Evolutionary conservation across 2,113 vertebrate species (phyloP).

Genomic region (Garra rufa): DNA sequence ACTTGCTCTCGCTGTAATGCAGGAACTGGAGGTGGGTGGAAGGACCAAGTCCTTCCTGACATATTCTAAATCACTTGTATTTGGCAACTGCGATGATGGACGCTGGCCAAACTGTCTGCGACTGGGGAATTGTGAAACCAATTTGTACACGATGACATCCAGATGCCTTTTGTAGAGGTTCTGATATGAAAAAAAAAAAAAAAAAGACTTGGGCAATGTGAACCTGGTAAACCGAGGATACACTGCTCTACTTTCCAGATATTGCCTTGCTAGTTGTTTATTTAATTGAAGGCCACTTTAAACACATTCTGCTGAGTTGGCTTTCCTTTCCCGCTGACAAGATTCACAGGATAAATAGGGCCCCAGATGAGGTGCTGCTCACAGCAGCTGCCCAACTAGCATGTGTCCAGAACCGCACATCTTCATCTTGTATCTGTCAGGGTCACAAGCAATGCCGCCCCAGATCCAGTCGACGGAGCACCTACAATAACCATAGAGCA

Average conservation of each 20-base stretch:
- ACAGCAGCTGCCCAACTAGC: constrained; percentile 4
- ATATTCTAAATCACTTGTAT: constrained; percentile 40
- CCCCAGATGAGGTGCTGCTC: not conserved
- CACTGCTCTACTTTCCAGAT: not conserved
- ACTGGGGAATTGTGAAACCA: constrained; percentile 30
- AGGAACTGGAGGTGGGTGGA: constrained; percentile 2
- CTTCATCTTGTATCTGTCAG: not conserved
- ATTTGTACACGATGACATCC: constrained; percentile 50
- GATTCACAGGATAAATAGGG: constrained; percentile 19
- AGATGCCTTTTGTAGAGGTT: constrained; percentile 34
- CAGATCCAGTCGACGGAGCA: constrained; percentile 21
- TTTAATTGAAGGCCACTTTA: constrained; percentile 1
- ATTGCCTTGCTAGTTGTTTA: constrained; percentile 10
- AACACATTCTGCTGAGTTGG: constrained; percentile 26
- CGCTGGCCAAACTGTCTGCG: constrained; percentile 32
- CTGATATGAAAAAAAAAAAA: not conserved
- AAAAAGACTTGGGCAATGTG: constrained; percentile 16
- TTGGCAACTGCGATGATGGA: constrained; percentile 47
- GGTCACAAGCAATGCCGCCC: not conserved
- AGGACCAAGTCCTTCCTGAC: constrained; percentile 28
- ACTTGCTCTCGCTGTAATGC: constrained; percentile 22
- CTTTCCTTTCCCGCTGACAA: not conserved
- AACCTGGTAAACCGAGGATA: not conserved
- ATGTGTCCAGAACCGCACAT: not conserved
- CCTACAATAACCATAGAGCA: constrained; percentile 31